phyloP scores from a whole-genome alignment of 2,797 vertebrate species.

The Harpagifer antarcticus region DNA sequence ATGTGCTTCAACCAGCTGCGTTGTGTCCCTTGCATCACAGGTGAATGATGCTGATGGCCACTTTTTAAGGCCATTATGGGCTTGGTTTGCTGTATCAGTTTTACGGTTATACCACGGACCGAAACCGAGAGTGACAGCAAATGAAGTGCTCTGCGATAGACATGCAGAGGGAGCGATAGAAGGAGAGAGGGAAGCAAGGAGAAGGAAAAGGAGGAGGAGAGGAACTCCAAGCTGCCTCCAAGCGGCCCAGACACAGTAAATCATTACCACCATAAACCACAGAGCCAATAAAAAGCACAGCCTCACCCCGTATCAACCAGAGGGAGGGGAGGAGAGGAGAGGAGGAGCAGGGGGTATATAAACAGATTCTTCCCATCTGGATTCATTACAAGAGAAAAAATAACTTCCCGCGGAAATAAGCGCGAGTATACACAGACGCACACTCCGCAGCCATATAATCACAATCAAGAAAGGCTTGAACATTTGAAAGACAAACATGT shows the following conservation, averaged over 20 bases:
- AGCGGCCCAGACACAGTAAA: slow-evolving; percentile 82
- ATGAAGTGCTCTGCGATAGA: slow-evolving; percentile 64
- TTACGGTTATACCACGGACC: slow-evolving; percentile 55
- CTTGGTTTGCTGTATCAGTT: slow-evolving; percentile 39
- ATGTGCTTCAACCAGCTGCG: slow-evolving; percentile 26
- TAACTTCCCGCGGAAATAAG: slow-evolving; percentile 76
- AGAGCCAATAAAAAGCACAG: slow-evolving; percentile 83
- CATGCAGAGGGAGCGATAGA: slow-evolving; percentile 30
- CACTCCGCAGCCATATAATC: slow-evolving; percentile 77
- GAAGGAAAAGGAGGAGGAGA: slow-evolving; percentile 55
- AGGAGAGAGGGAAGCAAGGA: slow-evolving; percentile 10
- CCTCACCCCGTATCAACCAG: slow-evolving; percentile 81
- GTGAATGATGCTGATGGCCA: slow-evolving; percentile 32
- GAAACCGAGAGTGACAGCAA: slow-evolving; percentile 71
- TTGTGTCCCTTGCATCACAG: slow-evolving; percentile 30
- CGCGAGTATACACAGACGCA: slow-evolving; percentile 40
- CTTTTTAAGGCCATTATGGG: slow-evolving; percentile 47
- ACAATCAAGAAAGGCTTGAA: slow-evolving; percentile 84
- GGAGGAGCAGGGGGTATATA: slow-evolving; percentile 70
- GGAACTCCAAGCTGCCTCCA: slow-evolving; percentile 78
- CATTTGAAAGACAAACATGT: slow-evolving; percentile 90
- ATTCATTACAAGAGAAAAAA: slow-evolving; percentile 85
- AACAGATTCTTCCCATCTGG: slow-evolving; percentile 86
- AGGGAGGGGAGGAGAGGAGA: slow-evolving; percentile 68
- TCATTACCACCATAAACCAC: slow-evolving; percentile 84